phyloP scores from a whole-genome alignment of 2,888 invertebrate genomes.

The Erpobdella octoculata region DNA sequence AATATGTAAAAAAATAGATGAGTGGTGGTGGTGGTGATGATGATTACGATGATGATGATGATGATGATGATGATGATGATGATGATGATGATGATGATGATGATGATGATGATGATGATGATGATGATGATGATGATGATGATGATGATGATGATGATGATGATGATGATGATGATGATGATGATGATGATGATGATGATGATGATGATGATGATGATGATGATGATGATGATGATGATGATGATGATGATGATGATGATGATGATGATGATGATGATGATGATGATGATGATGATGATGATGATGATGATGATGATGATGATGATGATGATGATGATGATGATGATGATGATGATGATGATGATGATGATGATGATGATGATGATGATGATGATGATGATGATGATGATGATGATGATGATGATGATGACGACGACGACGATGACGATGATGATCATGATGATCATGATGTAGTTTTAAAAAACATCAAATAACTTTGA shows the following conservation, averaged over 20 bases:
- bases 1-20: too few species aligned
- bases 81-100: neutral
- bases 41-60: neutral
- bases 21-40: slow-evolving; percentile 26
- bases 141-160: neutral
- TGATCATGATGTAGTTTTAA: neutral
- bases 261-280: slow-evolving; percentile 28
- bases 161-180: neutral
- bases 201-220: slow-evolving; percentile 23
- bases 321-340: slow-evolving; percentile 21
- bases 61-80: neutral
- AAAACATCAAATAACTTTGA: too few species aligned
- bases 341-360: slow-evolving; percentile 22
- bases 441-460: neutral
- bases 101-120: slow-evolving; percentile 8
- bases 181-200: slow-evolving; percentile 12
- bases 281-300: slow-evolving; percentile 29
- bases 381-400: slow-evolving; percentile 29
- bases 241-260: slow-evolving; percentile 29
- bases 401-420: slow-evolving; percentile 27
- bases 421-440: slow-evolving; percentile 22
- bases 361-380: slow-evolving; percentile 28
- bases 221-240: slow-evolving; percentile 28
- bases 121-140: neutral
- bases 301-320: slow-evolving; percentile 5